A percentile compares a stretch with the other conserved stretches of the same genome.
Conservation (phyloP, 1,140 invertebrate genomes). For the Lordiphosa stackelbergi region DNA sequence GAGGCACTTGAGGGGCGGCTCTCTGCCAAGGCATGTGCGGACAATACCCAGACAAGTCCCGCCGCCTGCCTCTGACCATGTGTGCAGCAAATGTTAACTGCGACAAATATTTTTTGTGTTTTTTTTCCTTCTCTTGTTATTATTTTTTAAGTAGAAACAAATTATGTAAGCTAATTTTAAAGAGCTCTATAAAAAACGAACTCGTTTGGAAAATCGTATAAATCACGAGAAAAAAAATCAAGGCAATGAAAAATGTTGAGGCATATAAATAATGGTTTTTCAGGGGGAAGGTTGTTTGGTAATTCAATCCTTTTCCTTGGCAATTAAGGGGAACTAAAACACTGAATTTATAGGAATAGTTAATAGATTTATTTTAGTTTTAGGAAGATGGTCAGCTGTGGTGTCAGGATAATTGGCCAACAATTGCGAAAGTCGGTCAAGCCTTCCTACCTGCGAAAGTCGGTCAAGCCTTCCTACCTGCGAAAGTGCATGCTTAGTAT, state of each 20-base stretch:
- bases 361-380: too few relatives aligned
- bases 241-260: conserved; percentile 38
- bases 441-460: too few relatives aligned
- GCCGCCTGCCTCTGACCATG: conserved; percentile 30
- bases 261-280: conserved; percentile 17
- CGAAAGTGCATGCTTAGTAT: too few relatives aligned
- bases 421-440: too few relatives aligned
- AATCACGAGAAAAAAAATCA: conserved; percentile 44
- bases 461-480: too few relatives aligned
- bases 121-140: conserved; percentile 15
- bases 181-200: conserved; percentile 45
- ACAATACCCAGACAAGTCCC: conserved; percentile 32
- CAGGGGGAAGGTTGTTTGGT: conserved; percentile 14
- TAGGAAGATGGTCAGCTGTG: too few relatives aligned
- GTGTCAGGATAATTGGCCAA: too few relatives aligned
- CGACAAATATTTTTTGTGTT: conserved; percentile 38
- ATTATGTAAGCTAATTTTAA: conserved; percentile 55
- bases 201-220: conserved; percentile 34
- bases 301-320: conserved; percentile 49
- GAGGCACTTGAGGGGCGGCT: conserved; percentile 55
- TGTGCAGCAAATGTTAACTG: conserved; percentile 65
- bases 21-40: conserved; percentile 33
- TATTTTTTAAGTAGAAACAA: conserved; percentile 33
- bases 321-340: conserved; percentile 44
- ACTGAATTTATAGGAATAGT: too few relatives aligned